Conservation (phyloP, 2,113 vertebrate genomes). For the Colossoma macropomum region DNA sequence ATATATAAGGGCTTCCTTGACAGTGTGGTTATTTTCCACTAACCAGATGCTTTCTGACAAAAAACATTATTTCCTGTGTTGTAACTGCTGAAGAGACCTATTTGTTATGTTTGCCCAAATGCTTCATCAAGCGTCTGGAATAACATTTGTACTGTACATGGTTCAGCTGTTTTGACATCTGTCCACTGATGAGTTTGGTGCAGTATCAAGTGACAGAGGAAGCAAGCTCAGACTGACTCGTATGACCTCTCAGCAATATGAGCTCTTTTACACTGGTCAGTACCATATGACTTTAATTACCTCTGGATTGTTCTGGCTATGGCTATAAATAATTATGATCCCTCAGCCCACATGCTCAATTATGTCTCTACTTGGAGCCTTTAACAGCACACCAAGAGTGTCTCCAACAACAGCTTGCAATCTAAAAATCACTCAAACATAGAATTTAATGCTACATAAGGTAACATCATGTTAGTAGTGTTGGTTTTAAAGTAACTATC, state of each 20-base stretch:
- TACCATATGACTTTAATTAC: background rate
- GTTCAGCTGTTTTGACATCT: background rate
- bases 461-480: too few relatives aligned
- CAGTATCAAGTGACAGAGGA: background rate
- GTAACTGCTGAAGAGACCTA: background rate
- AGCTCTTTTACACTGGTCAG: background rate
- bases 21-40: constrained; percentile 34
- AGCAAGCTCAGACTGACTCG: background rate
- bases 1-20: background rate
- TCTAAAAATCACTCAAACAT: background rate
- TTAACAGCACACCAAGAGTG: background rate
- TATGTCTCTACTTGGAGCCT: background rate
- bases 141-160: background rate
- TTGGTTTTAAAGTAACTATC: too few relatives aligned
- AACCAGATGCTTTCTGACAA: constrained; percentile 8
- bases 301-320: background rate
- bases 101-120: background rate
- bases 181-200: background rate
- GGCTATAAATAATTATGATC: background rate
- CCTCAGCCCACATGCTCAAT: background rate
- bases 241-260: background rate
- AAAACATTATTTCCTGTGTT: constrained; percentile 23
- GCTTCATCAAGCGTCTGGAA: background rate
- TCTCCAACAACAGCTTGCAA: background rate
- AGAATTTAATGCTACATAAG: too few relatives aligned